These are phyloP conservation scores for Labeo calbasu DNA, from an alignment of 2,797 vertebrate species.

Conservation along the genomic window DNA sequence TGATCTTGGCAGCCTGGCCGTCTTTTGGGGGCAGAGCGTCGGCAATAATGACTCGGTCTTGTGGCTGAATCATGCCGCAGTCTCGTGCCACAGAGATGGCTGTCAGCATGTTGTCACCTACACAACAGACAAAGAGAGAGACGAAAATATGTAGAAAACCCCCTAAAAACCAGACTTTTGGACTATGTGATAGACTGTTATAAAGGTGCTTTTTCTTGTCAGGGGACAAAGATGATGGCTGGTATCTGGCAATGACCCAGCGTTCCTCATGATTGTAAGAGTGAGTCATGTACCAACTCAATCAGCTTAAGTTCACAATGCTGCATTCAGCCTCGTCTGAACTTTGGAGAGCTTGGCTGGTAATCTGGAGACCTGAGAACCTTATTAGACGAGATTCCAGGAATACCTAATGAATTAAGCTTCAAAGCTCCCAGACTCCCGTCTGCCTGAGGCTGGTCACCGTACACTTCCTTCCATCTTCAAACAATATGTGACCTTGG, in stretches of 20 bases:
- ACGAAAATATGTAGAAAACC: neutral
- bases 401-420: slow-evolving; percentile 53
- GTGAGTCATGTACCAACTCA: slow-evolving; percentile 29
- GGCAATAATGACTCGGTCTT: slow-evolving; percentile 94
- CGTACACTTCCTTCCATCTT: neutral
- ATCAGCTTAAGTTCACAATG: slow-evolving; percentile 43
- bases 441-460: neutral
- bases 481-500: neutral
- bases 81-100: slow-evolving; percentile 98
- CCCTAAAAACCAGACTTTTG: neutral
- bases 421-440: slow-evolving; percentile 34
- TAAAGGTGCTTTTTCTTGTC: neutral
- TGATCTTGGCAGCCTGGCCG: slow-evolving; percentile 91
- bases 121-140: neutral
- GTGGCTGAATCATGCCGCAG: slow-evolving; percentile 96
- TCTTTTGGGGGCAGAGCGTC: slow-evolving; percentile 93
- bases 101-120: slow-evolving; percentile 98
- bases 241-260: neutral
- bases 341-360: slow-evolving; percentile 55
- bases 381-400: slow-evolving; percentile 58
- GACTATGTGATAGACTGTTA: neutral
- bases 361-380: slow-evolving; percentile 54
- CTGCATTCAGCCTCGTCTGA: neutral
- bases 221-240: neutral
- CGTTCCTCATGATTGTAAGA: neutral